These are phyloP conservation scores for Tautogolabrus adspersus DNA, from an alignment of 2,113 vertebrate species.

Conservation along the genomic window DNA sequence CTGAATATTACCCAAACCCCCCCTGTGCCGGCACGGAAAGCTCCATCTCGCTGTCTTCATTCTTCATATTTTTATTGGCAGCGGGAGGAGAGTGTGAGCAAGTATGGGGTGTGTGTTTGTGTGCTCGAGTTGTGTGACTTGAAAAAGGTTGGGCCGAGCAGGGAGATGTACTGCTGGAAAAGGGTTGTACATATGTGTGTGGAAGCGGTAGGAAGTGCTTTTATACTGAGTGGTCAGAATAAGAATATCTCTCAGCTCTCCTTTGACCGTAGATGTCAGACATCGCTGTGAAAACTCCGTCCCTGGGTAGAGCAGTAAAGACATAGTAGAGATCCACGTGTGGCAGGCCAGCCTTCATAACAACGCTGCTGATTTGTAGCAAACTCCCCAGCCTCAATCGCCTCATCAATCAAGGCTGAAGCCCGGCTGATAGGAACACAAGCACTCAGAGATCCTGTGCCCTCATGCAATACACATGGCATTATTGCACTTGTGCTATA, in stretches of 20 bases:
- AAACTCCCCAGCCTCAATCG: constrained; percentile 63
- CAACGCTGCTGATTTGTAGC: constrained; percentile 75
- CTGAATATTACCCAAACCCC: constrained; percentile 80
- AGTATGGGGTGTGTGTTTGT: constrained; percentile 35
- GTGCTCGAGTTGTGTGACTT: constrained; percentile 54
- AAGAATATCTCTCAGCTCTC: constrained; percentile 34
- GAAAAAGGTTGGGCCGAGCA: constrained; percentile 41
- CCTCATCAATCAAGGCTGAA: constrained; percentile 79
- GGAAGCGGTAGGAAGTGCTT: constrained; percentile 20
- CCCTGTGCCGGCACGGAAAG: constrained; percentile 61
- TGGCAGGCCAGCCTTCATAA: constrained; percentile 63
- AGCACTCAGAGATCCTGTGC: constrained; percentile 63
- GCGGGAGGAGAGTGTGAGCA: constrained; percentile 50
- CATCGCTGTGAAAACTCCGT: constrained; percentile 46
- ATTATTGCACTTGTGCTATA: constrained; percentile 75
- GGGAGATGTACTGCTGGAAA: constrained; percentile 39
- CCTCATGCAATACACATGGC: constrained; percentile 65
- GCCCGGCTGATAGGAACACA: constrained; percentile 76
- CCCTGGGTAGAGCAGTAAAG: constrained; percentile 52
- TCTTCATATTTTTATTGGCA: constrained; percentile 75
- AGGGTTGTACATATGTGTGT: constrained; percentile 22
- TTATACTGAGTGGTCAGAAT: constrained; percentile 50
- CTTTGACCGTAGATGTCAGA: constrained; percentile 59
- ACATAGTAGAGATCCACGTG: constrained; percentile 50
- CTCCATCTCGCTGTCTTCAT: constrained; percentile 74